Conservation (phyloP, 53 echinoderm and acorn worm species). For the Henricia sp. region DNA sequence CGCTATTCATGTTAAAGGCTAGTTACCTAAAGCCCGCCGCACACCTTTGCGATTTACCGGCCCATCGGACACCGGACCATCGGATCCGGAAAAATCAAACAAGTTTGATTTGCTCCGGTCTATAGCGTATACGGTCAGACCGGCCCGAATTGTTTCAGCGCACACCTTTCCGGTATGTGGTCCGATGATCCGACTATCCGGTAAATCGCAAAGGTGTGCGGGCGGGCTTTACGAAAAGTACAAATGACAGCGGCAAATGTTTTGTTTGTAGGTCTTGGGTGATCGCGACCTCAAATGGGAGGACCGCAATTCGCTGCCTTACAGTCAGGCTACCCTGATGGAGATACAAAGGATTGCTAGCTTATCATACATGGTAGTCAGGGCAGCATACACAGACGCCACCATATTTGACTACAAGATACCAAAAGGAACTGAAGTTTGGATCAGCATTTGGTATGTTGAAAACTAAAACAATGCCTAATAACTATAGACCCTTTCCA, state of each 20-base stretch:
- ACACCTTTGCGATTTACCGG: no score
- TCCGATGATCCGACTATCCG: no score
- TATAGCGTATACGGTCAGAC: no score
- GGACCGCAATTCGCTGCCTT: slow-evolving; percentile 38
- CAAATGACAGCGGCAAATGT: slow-evolving; percentile 53
- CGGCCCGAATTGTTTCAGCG: no score
- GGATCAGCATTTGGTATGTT: slow-evolving; percentile 41
- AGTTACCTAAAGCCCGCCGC: not conserved
- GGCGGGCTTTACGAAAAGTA: not conserved
- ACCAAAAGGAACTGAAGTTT: slow-evolving; percentile 35
- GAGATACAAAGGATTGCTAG: slow-evolving; percentile 40
- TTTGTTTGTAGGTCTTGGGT: slow-evolving; percentile 23
- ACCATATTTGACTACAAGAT: slow-evolving; percentile 52
- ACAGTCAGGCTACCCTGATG: slow-evolving; percentile 46
- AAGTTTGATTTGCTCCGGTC: no score
- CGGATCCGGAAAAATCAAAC: no score
- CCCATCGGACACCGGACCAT: no score
- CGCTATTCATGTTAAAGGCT: not conserved
- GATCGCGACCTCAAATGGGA: slow-evolving; percentile 25
- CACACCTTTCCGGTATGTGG: no score
- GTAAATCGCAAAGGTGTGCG: not conserved
- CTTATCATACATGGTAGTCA: slow-evolving; percentile 26
- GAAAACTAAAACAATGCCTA: not conserved
- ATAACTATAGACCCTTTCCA: no score
- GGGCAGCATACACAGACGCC: slow-evolving; percentile 31